Evolutionary conservation across 1,140 invertebrate species (phyloP), one percentile per base, ranked within the genome.

Genomic region (Aporrectodea caliginosa): DNA sequence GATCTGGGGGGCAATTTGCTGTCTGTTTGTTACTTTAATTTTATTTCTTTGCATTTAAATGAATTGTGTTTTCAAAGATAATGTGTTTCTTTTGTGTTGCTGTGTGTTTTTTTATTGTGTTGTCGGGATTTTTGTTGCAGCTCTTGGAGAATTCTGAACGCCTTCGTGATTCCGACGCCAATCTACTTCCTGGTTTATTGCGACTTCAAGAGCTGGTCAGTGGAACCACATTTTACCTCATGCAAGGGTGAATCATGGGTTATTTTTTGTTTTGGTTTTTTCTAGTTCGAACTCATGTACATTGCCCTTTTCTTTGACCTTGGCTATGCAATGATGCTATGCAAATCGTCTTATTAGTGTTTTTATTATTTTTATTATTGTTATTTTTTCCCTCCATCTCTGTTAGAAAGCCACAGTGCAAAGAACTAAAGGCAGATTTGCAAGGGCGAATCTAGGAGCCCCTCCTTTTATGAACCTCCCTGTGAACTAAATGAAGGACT

Each of bases 71-170:
- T 71, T 12, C 0, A n/a, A 29, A 70, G 2, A 78, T 70, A 32
- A 32, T 12, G 43, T 58, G 6, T 22, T 12, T 6, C 22, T 58
- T 58, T 22, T 58, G n/a, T 72, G 27, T 72, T 27, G n/a, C 27
- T 72, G 2, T 32, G 27, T 6, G 70, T 32, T 72, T 6, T 14
- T 6, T 12, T 27, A 29, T 35, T 35, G n/a, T 34, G 16, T 69
- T 30, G 12, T 31, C 12, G 6, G 30, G 32, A 79, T 16, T 75
- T 79, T 73, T 32, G 16, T 78, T 72, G 6, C 78, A 90, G 89
- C 87, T 94, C 0, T 90, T 96, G 33, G 93, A 96, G 84, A 93
- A 93, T 85, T 92, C 93, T 71, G 94, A 95, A 78, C 90, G 92
- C 81, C 86, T 97, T 0, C 88, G 93, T 35, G 90, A 92, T 72